phyloP scores from a whole-genome alignment of 2,797 vertebrate genomes.

The Pantherophis alleghaniensis region DNA sequence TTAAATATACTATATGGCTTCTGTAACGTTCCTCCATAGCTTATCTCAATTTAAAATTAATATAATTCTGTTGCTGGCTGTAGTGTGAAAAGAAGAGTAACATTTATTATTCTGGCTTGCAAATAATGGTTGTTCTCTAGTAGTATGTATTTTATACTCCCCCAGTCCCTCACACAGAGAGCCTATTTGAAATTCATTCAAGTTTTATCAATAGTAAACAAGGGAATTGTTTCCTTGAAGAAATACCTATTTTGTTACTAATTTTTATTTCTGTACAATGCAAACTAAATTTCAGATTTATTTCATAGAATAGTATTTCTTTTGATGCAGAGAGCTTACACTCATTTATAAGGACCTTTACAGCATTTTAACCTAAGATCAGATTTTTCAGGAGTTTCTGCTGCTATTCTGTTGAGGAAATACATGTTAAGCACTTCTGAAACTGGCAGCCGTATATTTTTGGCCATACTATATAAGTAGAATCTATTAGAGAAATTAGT shows the following conservation, averaged over 20 bases:
- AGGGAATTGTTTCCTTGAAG: constrained; percentile 27
- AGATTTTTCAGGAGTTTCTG: background rate
- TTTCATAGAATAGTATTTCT: background rate
- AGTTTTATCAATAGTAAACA: constrained; percentile 25
- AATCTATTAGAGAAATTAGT: constrained; percentile 42
- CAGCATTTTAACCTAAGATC: background rate
- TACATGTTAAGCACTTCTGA: constrained; percentile 25
- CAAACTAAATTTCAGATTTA: constrained; percentile 43
- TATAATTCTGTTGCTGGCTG: background rate
- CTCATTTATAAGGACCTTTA: constrained; percentile 7
- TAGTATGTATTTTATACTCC: background rate
- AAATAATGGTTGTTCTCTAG: background rate
- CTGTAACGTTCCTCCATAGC: background rate
- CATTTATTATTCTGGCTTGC: background rate
- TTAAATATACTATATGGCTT: background rate
- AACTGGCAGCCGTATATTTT: constrained; percentile 1
- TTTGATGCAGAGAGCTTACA: constrained; percentile 8
- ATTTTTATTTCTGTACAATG: constrained; percentile 17
- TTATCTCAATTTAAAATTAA: constrained; percentile 1
- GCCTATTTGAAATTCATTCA: constrained; percentile 11
- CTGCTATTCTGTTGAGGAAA: constrained; percentile 28
- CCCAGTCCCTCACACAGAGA: background rate
- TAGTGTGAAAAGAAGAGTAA: background rate
- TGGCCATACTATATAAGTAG: constrained; percentile 16
- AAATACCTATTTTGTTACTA: constrained; percentile 12